Base-by-base conservation (phyloP, 1,140 invertebrate species). In the Tetramorium parvispinum region DNA sequence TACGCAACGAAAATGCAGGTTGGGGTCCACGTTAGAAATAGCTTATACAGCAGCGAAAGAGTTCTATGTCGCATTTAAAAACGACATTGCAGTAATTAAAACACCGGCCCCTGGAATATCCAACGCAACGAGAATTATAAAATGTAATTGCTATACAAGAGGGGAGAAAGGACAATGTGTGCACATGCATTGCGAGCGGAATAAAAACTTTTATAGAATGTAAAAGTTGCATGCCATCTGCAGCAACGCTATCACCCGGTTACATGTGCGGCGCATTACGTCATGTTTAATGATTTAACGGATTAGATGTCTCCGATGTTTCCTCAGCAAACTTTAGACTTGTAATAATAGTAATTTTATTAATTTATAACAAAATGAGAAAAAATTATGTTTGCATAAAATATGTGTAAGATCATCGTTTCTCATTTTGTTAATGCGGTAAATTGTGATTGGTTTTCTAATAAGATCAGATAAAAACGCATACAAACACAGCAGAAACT, bases 11-110 rank as follows among this genome's bases (percentile, higher is more conserved):
- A 82, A 82, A 46, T 8, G 40, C 18, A 55, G 75, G 7, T 16
- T 37, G 1, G 10, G 70, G 11, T 21, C 21, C 40, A 24, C 13
- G n/a, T 46, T 71, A 73, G 53, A 24, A 71, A 61, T 21, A 53
- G 57, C 21, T 70, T 61, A n/a, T n/a, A 55, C 27, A 83, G 68
- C 68, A 46, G 53, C 66, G 40, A 83, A 73, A 83, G 66, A 86
- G 27, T 57, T 11, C 46, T 13, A 7, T 3, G 43, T 57, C 21
- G 51, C 40, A 11, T 53, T 71, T 76, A 77, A 40, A 59, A 73
- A 83, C 65, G 77, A 77, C 77, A 61, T 86, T 87, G 53, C 61
- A 89, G 83, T 89, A 89, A 89, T 89, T 89, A 89, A 89, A 88
- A 79, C 61, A 18, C 68, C 59, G 24, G 40, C 55, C 61, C 49